Conservation (phyloP, 2,888 invertebrate species). For the Philereme vetulata region DNA sequence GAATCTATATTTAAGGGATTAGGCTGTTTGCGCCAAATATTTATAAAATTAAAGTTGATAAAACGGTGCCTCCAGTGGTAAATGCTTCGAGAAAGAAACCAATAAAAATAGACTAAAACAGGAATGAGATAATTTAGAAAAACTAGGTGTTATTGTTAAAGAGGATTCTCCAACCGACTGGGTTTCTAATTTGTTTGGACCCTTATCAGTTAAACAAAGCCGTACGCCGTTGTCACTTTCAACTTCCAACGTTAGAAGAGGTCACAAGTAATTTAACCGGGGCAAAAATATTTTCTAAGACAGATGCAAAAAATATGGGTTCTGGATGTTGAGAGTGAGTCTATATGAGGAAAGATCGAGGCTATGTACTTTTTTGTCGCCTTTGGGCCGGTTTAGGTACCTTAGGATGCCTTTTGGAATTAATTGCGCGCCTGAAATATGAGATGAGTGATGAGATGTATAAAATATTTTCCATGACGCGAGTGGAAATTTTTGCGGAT, state of each 20-base stretch:
- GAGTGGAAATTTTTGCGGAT: too few species aligned
- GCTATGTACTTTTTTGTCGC: too few species aligned
- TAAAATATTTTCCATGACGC: too few species aligned
- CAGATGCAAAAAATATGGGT: constrained; percentile 12
- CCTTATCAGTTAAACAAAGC: constrained; percentile 10
- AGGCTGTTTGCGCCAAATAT: constrained; percentile 7
- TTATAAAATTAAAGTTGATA: constrained; percentile 8
- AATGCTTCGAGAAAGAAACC: constrained; percentile 14
- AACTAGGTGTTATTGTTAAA: constrained; percentile 12
- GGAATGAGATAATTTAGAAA: constrained; percentile 7
- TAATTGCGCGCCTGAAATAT: too few species aligned
- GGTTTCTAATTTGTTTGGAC: constrained; percentile 15
- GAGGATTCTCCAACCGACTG: constrained; percentile 15
- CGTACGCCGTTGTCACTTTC: constrained; percentile 14
- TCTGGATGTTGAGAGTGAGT: too few species aligned
- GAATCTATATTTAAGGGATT: constrained; percentile 2
- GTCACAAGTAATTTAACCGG: constrained; percentile 3
- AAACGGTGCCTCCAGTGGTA: constrained; percentile 2
- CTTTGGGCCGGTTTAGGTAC: too few species aligned
- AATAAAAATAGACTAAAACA: constrained; percentile 13
- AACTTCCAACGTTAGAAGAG: constrained; percentile 8
- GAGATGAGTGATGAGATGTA: too few species aligned
- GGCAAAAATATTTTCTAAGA: constrained; percentile 2
- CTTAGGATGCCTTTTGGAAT: too few species aligned
- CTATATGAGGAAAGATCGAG: too few species aligned